Evolutionary conservation across 2,888 invertebrate genomes (phyloP).

Genomic region (Raillietiella orientalis): DNA sequence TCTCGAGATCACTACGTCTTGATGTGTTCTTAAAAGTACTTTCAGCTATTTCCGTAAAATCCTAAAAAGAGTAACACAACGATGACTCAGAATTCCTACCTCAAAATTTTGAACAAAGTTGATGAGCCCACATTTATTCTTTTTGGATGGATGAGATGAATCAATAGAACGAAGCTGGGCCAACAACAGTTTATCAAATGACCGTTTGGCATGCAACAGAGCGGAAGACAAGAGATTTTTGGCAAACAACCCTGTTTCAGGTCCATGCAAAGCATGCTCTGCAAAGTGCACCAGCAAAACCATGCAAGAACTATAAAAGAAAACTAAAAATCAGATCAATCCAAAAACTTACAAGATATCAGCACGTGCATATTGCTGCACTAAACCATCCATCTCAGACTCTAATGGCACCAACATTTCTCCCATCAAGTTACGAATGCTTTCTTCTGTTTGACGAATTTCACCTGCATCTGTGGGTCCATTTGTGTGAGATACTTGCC

Average conservation of each 20-base stretch:
- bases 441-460: too few species aligned
- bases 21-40: conserved; percentile 54
- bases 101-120: conserved; percentile 68
- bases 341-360: conserved; percentile 45
- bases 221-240: conserved; percentile 59
- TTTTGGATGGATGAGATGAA: conserved; percentile 33
- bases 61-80: conserved; percentile 13
- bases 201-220: conserved; percentile 53
- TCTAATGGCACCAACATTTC: conserved; percentile 66
- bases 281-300: conserved; percentile 67
- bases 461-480: too few species aligned
- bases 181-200: conserved; percentile 69
- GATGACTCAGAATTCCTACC: conserved; percentile 11
- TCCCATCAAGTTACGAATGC: conserved; percentile 52
- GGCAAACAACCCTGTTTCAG: conserved; percentile 53
- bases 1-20: conserved; percentile 59
- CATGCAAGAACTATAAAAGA: conserved; percentile 45
- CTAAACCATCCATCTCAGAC: conserved; percentile 48
- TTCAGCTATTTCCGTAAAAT: conserved; percentile 57
- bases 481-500: too few species aligned
- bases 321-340: conserved; percentile 3
- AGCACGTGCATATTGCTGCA: conserved; percentile 49
- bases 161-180: conserved; percentile 43
- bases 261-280: conserved; percentile 66
- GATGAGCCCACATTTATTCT: conserved; percentile 28